These are phyloP conservation scores for Zaprionus africanus DNA, from an alignment of 1,140 invertebrate genomes.

Conservation along the genomic window DNA sequence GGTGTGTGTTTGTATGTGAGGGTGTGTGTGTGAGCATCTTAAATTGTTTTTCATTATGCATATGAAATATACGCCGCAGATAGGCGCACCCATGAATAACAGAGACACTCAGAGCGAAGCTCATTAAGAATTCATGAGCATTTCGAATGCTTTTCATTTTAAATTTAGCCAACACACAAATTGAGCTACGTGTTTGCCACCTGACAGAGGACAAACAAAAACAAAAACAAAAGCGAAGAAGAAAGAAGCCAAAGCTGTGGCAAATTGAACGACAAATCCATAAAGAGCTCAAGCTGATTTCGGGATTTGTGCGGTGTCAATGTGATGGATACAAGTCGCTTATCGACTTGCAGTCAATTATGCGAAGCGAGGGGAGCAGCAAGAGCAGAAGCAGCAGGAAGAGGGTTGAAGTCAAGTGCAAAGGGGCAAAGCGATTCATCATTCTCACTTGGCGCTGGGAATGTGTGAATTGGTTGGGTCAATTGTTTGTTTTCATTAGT, in stretches of 20 bases:
- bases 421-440: conserved; percentile 56
- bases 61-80: conserved; percentile 40
- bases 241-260: not conserved
- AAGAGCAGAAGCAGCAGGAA: not conserved
- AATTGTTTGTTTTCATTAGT: conserved; percentile 55
- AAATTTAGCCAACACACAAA: conserved; percentile 11
- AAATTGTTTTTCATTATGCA: conserved; percentile 70
- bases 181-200: conserved; percentile 17
- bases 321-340: conserved; percentile 23
- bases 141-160: conserved; percentile 44
- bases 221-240: not conserved
- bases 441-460: conserved; percentile 53
- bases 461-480: conserved; percentile 28
- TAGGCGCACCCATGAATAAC: conserved; percentile 20
- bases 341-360: conserved; percentile 22
- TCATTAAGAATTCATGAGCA: conserved; percentile 52
- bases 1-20: conserved; percentile 27
- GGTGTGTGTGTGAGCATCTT: conserved; percentile 11
- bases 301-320: conserved; percentile 10
- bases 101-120: conserved; percentile 12
- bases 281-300: conserved; percentile 19
- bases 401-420: conserved; percentile 16
- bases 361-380: not conserved
- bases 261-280: conserved; percentile 14
- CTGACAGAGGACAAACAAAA: not conserved